Percentiles rank a stretch among this genome's conserved stretches.
These are phyloP conservation scores for Sebastes fasciatus DNA, from an alignment of 2,113 vertebrate genomes.

Conservation along the genomic window DNA sequence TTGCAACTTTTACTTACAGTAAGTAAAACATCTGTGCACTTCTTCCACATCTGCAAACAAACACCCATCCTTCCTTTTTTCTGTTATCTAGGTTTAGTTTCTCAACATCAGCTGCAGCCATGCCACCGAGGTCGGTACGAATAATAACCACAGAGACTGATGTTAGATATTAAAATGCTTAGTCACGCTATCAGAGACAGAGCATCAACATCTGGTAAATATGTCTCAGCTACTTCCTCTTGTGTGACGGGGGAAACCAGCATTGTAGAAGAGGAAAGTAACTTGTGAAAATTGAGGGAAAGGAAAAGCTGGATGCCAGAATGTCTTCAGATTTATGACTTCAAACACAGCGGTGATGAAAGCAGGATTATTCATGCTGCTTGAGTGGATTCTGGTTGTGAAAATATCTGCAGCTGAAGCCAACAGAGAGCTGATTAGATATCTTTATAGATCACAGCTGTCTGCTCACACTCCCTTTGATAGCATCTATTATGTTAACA, in stretches of 20 bases:
- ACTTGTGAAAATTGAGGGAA: background rate
- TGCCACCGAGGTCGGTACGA: too few species aligned
- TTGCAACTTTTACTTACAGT: too few species aligned
- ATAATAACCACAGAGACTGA: background rate
- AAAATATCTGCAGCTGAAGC: background rate
- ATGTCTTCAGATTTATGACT: background rate
- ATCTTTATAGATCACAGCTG: background rate
- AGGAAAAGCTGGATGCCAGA: background rate
- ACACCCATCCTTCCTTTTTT: too few species aligned
- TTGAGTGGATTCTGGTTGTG: background rate
- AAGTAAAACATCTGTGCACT: too few species aligned
- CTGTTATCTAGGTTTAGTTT: too few species aligned
- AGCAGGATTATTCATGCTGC: background rate
- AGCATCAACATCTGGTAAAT: background rate
- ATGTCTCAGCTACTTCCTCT: conserved; percentile 5
- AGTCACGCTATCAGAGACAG: background rate
- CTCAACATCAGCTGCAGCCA: too few species aligned
- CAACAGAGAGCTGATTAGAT: background rate
- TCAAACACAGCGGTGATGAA: too few species aligned
- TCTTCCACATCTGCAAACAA: too few species aligned
- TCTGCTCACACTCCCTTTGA: too few species aligned
- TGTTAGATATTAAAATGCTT: background rate
- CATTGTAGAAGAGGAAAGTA: background rate
- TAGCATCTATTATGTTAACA: background rate
- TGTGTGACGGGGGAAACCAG: background rate